These are phyloP conservation scores for Malaclemys terrapin DNA, from an alignment of 2,113 vertebrate genomes.

Conservation along the genomic window DNA sequence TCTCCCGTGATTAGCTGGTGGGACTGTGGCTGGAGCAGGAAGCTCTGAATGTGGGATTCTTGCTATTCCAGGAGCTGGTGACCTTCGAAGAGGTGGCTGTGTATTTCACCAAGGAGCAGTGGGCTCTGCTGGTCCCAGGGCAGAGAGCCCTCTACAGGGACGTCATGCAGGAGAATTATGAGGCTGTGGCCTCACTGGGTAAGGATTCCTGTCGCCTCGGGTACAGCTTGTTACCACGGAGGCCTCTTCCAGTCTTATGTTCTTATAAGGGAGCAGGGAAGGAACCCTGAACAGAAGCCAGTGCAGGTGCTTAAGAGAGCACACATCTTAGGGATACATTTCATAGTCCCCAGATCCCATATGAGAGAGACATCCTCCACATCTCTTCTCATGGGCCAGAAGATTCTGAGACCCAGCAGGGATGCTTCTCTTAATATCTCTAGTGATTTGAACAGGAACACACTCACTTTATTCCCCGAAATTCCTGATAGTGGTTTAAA, in stretches of 20 bases:
- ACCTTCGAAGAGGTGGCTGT: constrained; percentile 25
- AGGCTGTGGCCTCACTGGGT: constrained; percentile 13
- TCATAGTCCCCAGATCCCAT: background rate
- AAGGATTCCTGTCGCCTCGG: background rate
- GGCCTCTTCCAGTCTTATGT: background rate
- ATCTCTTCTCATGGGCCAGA: background rate
- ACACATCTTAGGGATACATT: background rate
- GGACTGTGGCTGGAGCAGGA: background rate
- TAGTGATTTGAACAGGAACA: too few relatives aligned
- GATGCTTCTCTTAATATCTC: too few relatives aligned
- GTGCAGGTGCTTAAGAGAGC: background rate
- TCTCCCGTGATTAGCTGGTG: background rate
- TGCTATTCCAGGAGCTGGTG: constrained; percentile 15
- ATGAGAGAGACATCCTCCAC: background rate
- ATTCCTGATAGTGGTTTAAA: too few relatives aligned
- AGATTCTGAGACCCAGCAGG: too few relatives aligned
- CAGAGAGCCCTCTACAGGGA: constrained; percentile 22
- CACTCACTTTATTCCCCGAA: too few relatives aligned
- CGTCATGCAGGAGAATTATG: constrained; percentile 47
- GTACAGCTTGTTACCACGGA: background rate
- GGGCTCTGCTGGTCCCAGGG: background rate
- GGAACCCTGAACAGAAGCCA: background rate
- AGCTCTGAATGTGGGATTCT: background rate
- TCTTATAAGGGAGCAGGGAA: background rate
- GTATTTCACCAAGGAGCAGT: constrained; percentile 11